Evolutionary conservation across 2,888 invertebrate species (phyloP), one percentile per base, ranked within the genome.

Genomic region (Julus scanicus): DNA sequence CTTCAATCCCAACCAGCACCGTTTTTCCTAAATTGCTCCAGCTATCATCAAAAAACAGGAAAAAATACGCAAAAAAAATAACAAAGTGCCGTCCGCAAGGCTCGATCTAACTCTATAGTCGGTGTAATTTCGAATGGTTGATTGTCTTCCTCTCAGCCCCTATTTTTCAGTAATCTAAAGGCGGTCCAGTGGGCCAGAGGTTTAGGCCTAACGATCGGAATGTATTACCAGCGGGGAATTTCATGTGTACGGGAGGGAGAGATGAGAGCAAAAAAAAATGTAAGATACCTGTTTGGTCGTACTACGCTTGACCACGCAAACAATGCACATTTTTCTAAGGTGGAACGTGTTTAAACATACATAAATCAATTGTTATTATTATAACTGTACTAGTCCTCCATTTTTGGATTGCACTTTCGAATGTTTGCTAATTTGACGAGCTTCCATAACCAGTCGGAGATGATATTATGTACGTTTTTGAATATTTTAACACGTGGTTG

Each of bases 231-330:
- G 57, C 3, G 57, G 57, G 57, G 57, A 57, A 57, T 57, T 57
- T n/a, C n/a, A n/a, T 57, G 4, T n/a, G 29, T 29, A 29, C 29
- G 29, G 29, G 29, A 29, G 29, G 29, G 29, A 29, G 29, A 29
- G 29, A 29, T 29, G 29, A 29, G 29, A 29, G 29, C 1, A 29
- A 29, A 29, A 29, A 29, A 29, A 29, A 29, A 29, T 1, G 29
- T 49, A 8, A 57, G n/a, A n/a, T 57, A 57, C 57, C 57, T 57
- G 57, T 57, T 57, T 57, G 57, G 57, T 2, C n/a, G 1, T 57
- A 57, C 57, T 57, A n/a, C 57, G 57, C 57, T 57, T 57, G 57
- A 57, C 57, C 57, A 57, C 57, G n/a, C 57, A 57, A 57, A 57
- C 57, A 57, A 57, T 57, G 17, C 17, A 13, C 49, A 49, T 29